Base-by-base conservation (phyloP, 2,797 vertebrate genomes). In the Anguilla obscura region DNA sequence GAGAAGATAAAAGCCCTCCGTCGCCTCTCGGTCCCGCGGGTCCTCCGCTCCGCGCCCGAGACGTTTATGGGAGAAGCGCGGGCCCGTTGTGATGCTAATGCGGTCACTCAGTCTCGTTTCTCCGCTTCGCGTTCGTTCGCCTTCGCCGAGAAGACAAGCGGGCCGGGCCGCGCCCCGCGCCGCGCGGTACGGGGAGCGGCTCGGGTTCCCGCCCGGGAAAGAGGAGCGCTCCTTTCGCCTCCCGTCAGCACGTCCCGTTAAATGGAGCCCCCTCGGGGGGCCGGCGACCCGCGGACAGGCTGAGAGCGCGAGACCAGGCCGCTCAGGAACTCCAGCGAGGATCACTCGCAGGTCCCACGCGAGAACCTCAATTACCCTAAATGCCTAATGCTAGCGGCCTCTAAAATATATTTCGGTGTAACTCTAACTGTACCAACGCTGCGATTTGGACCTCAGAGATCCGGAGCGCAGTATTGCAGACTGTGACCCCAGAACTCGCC, bases 31-130 rank as follows among this genome's bases (percentile, higher is more conserved):
- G 18, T 56, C 27, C 45, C 5, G 36, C 45, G 8, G 33, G 56
- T 76, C 36, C 3, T n/a, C 40, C n/a, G 74, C 48, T 87, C 36
- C 5, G 30, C 45, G 50, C n/a, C 58, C 71, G 45, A 87, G 50
- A 63, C 76, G n/a, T 63, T 84, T 10, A 82, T 60, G 50, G 27
- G 40, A 45, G 24, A 40, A 12, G 21, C 21, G 56, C 8, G 16
- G 58, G 40, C 40, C 40, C 79, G 0, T 83, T 82, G 48, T 63
- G n/a, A 16, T 87, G 79, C 79, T 87, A 84, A 84, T 1, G 80
- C 40, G 27, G 76, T 10, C 33, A 27, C 63, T 16, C 16, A 18
- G 12, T 48, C 21, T 4, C 12, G 40, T 54, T 21, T 84, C 83
- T 54, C 45, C 10, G 6, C 60, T 69, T 45, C 5, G 3, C 76